A percentile compares a stretch with the other conserved stretches of the same genome.
These are phyloP conservation scores for Chaetophractus vellerosus DNA, from an alignment of 2,797 vertebrate genomes.

Conservation along the genomic window DNA sequence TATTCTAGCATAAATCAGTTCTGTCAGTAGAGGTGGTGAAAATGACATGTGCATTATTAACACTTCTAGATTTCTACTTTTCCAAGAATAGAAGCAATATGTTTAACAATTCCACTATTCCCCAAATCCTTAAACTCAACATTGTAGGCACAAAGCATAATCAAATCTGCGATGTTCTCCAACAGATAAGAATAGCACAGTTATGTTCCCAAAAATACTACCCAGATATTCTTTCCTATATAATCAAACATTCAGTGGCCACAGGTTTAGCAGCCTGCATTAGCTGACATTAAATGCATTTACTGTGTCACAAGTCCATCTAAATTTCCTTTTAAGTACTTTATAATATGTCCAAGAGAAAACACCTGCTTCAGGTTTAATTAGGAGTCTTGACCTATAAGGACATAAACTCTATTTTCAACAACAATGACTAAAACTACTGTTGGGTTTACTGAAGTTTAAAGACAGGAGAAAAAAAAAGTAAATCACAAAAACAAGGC, in stretches of 20 bases:
- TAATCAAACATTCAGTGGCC: conserved; percentile 67
- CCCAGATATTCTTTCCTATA: conserved; percentile 73
- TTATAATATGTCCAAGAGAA: conserved; percentile 66
- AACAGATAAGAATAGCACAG: conserved; percentile 75
- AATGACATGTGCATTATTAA: conserved; percentile 70
- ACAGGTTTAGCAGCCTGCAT: conserved; percentile 70
- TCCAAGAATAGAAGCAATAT: conserved; percentile 74
- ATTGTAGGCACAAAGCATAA: conserved; percentile 80
- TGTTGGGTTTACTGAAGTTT: conserved; percentile 80
- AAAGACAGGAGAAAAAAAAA: conserved; percentile 68
- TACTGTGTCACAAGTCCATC: conserved; percentile 64
- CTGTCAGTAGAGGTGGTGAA: conserved; percentile 67
- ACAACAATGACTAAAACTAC: conserved; percentile 73
- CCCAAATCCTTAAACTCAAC: conserved; percentile 69
- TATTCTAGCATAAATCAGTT: conserved; percentile 66
- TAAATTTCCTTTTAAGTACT: conserved; percentile 68
- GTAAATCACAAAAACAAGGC: conserved; percentile 84
- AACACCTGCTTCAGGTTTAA: conserved; percentile 75
- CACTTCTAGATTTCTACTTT: conserved; percentile 63
- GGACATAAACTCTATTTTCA: conserved; percentile 71
- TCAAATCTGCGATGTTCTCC: conserved; percentile 81
- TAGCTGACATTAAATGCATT: conserved; percentile 72
- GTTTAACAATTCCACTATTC: conserved; percentile 64
- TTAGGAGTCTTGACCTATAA: conserved; percentile 62
- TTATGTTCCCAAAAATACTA: conserved; percentile 81